A percentile compares a stretch with the other conserved stretches of the same genome.
Conservation (phyloP, 2,888 invertebrate genomes). For the Fragum fragum region DNA sequence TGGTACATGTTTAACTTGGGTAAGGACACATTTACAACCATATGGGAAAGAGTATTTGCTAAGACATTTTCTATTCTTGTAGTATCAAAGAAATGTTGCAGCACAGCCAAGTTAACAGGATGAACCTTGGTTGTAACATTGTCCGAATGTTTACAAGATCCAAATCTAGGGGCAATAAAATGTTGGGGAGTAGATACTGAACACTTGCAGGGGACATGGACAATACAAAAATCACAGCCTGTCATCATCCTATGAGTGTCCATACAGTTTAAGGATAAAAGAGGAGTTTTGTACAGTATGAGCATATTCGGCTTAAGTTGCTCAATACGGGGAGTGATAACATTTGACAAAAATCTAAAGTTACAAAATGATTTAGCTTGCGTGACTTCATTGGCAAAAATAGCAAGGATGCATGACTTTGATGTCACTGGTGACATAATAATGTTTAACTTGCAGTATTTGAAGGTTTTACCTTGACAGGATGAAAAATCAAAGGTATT, state of each 20-base stretch:
- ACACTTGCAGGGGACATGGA: conserved; percentile 38
- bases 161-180: conserved; percentile 36
- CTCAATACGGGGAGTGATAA: conserved; percentile 37
- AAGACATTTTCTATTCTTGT: conserved; percentile 16
- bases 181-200: conserved; percentile 19
- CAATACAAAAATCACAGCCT: conserved; percentile 50
- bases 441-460: conserved; percentile 10
- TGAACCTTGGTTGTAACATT: conserved; percentile 35
- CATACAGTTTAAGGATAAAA: conserved; percentile 37
- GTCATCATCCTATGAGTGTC: conserved; percentile 35
- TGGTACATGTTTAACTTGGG: conserved; percentile 37
- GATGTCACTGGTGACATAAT: conserved; percentile 34
- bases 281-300: conserved; percentile 26
- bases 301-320: conserved; percentile 34
- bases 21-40: conserved; percentile 37
- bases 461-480: conserved; percentile 15
- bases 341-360: conserved; percentile 41
- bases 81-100: conserved; percentile 55
- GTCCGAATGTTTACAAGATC: conserved; percentile 18
- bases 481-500: conserved; percentile 10
- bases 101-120: conserved; percentile 49
- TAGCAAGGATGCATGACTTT: conserved; percentile 25
- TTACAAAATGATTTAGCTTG: conserved; percentile 29
- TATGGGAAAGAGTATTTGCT: conserved; percentile 41
- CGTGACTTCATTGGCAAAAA: conserved; percentile 39